phyloP scores from a whole-genome alignment of 2,888 invertebrate genomes.

The Synergus umbraculus region DNA sequence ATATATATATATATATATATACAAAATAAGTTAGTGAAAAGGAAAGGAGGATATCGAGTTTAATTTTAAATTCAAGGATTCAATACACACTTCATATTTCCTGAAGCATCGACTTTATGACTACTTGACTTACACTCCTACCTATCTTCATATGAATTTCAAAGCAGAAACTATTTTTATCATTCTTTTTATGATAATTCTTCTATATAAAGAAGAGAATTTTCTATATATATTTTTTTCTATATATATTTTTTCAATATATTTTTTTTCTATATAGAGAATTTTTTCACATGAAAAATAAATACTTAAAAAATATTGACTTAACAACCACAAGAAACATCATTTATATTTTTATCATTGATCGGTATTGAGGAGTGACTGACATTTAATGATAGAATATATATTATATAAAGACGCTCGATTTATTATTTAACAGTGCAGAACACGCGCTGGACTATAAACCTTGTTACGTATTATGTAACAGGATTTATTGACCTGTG shows the following conservation, averaged over 20 bases:
- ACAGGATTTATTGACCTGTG: slow-evolving; percentile 4
- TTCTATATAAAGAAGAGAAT: too few relatives aligned
- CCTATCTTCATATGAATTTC: background rate
- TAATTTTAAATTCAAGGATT: slow-evolving; percentile 16
- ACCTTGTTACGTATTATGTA: slow-evolving; percentile 24
- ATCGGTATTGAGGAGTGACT: background rate
- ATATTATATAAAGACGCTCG: background rate
- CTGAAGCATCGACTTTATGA: background rate
- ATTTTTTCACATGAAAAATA: too few relatives aligned
- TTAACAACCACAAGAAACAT: too few relatives aligned
- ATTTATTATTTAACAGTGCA: slow-evolving; percentile 39
- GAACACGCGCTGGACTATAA: slow-evolving; percentile 31
- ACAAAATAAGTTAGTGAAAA: background rate
- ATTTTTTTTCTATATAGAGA: too few relatives aligned
- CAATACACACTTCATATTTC: background rate
- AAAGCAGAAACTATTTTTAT: background rate
- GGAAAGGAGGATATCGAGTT: background rate
- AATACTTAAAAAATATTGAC: too few relatives aligned
- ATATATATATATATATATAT: too few relatives aligned
- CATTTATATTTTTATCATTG: too few relatives aligned
- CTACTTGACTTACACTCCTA: background rate
- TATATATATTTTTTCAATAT: too few relatives aligned
- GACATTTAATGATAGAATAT: background rate
- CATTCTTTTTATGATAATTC: too few relatives aligned
- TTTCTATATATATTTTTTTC: too few relatives aligned